Evolutionary conservation across 2,888 invertebrate genomes (phyloP).

Genomic region (Chloromyia formosa): DNA sequence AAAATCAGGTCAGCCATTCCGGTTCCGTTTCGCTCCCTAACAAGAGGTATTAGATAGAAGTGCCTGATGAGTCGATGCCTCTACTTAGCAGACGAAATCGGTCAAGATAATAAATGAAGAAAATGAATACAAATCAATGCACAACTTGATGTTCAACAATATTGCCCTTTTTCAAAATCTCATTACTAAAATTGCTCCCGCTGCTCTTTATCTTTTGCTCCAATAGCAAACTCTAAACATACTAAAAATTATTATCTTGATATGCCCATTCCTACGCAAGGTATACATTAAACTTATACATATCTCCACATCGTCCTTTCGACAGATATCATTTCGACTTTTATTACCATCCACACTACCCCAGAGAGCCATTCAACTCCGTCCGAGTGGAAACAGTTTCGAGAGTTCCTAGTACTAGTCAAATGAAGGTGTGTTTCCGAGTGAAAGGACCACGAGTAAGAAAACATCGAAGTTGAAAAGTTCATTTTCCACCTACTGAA

Average conservation of each 20-base stretch:
- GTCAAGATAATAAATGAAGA: too few relatives aligned
- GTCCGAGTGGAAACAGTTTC: not conserved
- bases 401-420: not conserved
- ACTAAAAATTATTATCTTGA: slow-evolving; percentile 6
- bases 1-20: too few relatives aligned
- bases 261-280: not conserved
- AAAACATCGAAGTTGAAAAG: not conserved
- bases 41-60: too few relatives aligned
- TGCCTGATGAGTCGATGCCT: too few relatives aligned
- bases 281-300: not conserved
- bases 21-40: too few relatives aligned
- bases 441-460: not conserved
- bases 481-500: not conserved
- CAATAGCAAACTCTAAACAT: not conserved
- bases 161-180: too few relatives aligned
- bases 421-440: not conserved
- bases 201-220: too few relatives aligned
- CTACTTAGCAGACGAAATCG: too few relatives aligned
- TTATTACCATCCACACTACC: not conserved
- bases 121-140: too few relatives aligned
- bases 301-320: not conserved
- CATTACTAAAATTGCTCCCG: too few relatives aligned
- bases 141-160: too few relatives aligned
- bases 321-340: slow-evolving; percentile 8
- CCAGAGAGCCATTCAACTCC: not conserved